Percentiles rank a stretch among this genome's conserved stretches.
Conservation (phyloP, 2,113 vertebrate species). For the Cromileptes altivelis region DNA sequence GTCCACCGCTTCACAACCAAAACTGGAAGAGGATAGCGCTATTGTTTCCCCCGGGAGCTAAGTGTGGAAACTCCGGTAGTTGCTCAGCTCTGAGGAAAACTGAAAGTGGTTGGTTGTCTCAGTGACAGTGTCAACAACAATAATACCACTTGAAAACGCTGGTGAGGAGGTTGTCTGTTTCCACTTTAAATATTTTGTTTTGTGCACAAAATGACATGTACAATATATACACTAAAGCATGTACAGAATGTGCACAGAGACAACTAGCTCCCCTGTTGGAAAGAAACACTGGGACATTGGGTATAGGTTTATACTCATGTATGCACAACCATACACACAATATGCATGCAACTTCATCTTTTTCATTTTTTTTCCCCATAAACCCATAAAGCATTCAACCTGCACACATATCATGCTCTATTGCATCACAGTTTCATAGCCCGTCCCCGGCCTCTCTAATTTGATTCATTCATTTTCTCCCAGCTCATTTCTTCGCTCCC, state of each 20-base stretch:
- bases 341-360: conserved; percentile 13
- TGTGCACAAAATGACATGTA: neutral
- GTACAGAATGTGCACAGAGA: neutral
- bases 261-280: neutral
- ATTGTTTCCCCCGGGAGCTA: no score
- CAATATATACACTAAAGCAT: neutral
- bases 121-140: no score
- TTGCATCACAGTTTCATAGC: conserved; percentile 67
- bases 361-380: conserved; percentile 16
- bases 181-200: neutral
- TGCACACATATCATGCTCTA: conserved; percentile 58
- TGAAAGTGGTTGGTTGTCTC: no score
- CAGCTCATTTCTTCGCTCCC: conserved; percentile 60
- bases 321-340: neutral
- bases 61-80: no score
- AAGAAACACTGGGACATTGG: conserved; percentile 1
- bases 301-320: neutral
- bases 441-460: conserved; percentile 59
- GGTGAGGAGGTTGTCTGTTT: no score
- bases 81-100: no score
- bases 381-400: conserved; percentile 50
- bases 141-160: no score
- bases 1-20: no score
- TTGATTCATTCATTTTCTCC: conserved; percentile 75
- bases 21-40: no score